Base-by-base conservation (phyloP, 2,113 vertebrate genomes). In the Amphilophus citrinellus region DNA sequence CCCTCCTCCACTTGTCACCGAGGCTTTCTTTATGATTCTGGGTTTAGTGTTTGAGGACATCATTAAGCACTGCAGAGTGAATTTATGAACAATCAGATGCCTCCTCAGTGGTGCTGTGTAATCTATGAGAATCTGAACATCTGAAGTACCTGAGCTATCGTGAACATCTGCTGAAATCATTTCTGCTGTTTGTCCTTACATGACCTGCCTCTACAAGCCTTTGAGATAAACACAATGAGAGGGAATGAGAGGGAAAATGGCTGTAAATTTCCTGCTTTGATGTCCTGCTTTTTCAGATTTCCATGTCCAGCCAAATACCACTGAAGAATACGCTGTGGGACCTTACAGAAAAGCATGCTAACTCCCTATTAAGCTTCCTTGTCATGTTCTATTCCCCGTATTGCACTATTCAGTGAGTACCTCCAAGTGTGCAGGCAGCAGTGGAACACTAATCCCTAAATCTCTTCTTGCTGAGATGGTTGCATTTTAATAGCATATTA, bases 401-500 rank as follows among this genome's bases (percentile, higher is more conserved):
- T 88, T 79, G 77, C 87, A 44, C 3, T 75, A 87, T 89, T 85
- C 63, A 87, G 50, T 53, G 30, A 84, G 32, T 58, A 61, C 20
- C 77, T 80, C 80, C 30, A 22, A 75, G 11, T 61, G 62, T 85
- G 79, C 71, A 39, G 37, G 37, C 57, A 79, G 71, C 63, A 44
- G 81, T 71, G 71, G 75, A 84, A 87, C 60, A 78, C 61, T 88
- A 91, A 92, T 89, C 85, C 84, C 32, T 39, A 80, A 89, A 88
- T 88, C 75, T 84, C 32, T 42, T 84, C 73, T 73, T 77, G 77
- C 84, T 83, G 85, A 91, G 44, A 62, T 35, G 77, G 82, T 30
- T 61, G 83, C 76, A 89, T 84, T 87, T 88, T 75, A 90, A 87
- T 77, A 87, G 66, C 56, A 80, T 81, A 87, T 88, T 82, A 90